These are phyloP conservation scores for Dugesia japonica DNA, from an alignment of 2,888 invertebrate species.

Conservation along the genomic window DNA sequence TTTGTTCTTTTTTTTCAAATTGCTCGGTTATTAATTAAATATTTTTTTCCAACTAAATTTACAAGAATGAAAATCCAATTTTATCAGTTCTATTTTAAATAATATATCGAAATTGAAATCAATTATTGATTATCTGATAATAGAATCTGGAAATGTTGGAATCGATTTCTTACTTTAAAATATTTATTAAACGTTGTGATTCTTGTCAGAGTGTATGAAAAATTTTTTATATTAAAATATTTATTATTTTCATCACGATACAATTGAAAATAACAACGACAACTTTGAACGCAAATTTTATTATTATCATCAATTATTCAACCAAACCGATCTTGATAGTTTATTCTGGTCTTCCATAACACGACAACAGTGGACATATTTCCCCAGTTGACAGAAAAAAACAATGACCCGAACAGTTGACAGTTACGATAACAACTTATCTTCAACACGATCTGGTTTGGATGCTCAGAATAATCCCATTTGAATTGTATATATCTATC, in stretches of 20 bases:
- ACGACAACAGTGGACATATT: slow-evolving; percentile 1
- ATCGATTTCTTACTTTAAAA: too few species aligned
- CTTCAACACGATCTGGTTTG: slow-evolving; percentile 15
- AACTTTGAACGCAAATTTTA: not conserved
- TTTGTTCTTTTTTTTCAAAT: too few species aligned
- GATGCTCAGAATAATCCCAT: slow-evolving; percentile 13
- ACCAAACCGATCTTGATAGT: slow-evolving; percentile 7
- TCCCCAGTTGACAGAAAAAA: slow-evolving; percentile 6
- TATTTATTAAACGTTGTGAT: too few species aligned
- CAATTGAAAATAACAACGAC: not conserved
- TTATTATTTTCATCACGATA: not conserved
- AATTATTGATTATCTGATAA: too few species aligned
- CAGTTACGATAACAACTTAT: slow-evolving; percentile 10
- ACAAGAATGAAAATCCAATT: too few species aligned
- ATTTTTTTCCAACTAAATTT: too few species aligned
- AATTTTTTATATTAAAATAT: not conserved
- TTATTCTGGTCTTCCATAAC: not conserved
- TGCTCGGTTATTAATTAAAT: too few species aligned
- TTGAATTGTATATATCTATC: slow-evolving; percentile 13
- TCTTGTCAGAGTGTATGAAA: too few species aligned
- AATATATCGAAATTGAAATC: too few species aligned
- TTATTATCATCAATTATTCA: slow-evolving; percentile 10
- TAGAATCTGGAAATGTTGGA: too few species aligned
- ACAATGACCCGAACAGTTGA: slow-evolving; percentile 20
- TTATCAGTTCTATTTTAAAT: too few species aligned